Evolutionary conservation across 2,797 vertebrate species (phyloP), one percentile per base, ranked within the genome.

Genomic region (Meriones psammophilus): DNA sequence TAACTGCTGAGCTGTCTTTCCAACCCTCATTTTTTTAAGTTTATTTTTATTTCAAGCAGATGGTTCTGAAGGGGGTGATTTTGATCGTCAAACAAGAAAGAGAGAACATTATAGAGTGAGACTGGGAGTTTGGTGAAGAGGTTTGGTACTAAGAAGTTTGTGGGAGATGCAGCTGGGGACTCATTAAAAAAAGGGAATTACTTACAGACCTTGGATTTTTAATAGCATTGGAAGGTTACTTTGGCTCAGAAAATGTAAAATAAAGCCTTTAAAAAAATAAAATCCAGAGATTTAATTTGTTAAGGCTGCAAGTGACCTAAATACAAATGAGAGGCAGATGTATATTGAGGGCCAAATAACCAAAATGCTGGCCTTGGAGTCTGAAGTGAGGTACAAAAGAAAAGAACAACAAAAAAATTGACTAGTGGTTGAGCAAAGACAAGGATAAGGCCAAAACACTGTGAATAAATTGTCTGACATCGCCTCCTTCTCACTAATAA

Each of bases 231-330:
- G 54, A 22, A 85, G 54, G 36, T 91, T 69, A 73, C 24, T 85
- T 77, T 88, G 60, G 20, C 12, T 20, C 69, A n/a, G 88, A 30
- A 87, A 46, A 93, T 69, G 84, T 78, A 58, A 95, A 54, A 68
- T 28, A 79, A 93, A 89, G 50, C 3, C 26, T 33, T 33, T 77
- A 56, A 36, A 8, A 7, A 36, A 6, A 10, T 39, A 10, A 73
- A 87, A 56, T 64, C 46, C 39, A 85, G 46, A 95, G 33, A 26
- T 89, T 73, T 60, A 92, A 33, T 92, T 80, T 68, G 28, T 87
- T 17, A 77, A 83, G 36, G 8, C 46, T 93, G 13, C 22, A 10
- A 56, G 30, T 56, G 24, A 76, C 20, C 58, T 64, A 30, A 92
- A 84, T 9, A 74, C 50, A 92, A 15, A 50, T 39, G 36, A 91